Conservation (phyloP, 2,797 vertebrate species). For the Valencia hispanica region DNA sequence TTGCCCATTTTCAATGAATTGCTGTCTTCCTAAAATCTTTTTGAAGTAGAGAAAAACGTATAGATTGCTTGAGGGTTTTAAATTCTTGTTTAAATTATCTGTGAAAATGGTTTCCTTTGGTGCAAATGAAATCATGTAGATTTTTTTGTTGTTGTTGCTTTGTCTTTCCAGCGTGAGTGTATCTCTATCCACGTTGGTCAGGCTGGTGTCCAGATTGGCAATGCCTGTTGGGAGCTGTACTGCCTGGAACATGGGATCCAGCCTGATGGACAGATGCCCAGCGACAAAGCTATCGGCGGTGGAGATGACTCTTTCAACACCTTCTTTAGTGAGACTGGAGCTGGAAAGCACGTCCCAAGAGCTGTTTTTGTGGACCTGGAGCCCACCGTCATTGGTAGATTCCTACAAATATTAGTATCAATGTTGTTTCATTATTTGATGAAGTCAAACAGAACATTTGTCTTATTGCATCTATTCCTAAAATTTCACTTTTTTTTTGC, state of each 20-base stretch:
- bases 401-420: not conserved
- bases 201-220: conserved; percentile 69
- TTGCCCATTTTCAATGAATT: not conserved
- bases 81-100: not conserved
- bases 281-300: conserved; percentile 65
- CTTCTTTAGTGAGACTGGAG: conserved; percentile 72
- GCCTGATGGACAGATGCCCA: conserved; percentile 69
- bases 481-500: too few species aligned
- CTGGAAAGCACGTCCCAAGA: conserved; percentile 71
- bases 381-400: conserved; percentile 69
- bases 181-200: conserved; percentile 70
- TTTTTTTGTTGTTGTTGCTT: too few species aligned
- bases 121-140: not conserved
- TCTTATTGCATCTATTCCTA: not conserved
- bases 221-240: conserved; percentile 68
- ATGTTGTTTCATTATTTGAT: not conserved
- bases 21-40: not conserved
- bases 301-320: conserved; percentile 69
- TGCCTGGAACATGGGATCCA: conserved; percentile 68
- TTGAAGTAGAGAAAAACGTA: not conserved
- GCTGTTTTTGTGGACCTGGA: conserved; percentile 70
- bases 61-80: not conserved
- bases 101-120: not conserved
- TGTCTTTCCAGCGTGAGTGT: conserved; percentile 52
- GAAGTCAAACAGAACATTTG: not conserved